A percentile compares a stretch with the other conserved stretches of the same genome.
Conservation (phyloP, 1,140 invertebrate species). For the Schlechtendalia chinensis region DNA sequence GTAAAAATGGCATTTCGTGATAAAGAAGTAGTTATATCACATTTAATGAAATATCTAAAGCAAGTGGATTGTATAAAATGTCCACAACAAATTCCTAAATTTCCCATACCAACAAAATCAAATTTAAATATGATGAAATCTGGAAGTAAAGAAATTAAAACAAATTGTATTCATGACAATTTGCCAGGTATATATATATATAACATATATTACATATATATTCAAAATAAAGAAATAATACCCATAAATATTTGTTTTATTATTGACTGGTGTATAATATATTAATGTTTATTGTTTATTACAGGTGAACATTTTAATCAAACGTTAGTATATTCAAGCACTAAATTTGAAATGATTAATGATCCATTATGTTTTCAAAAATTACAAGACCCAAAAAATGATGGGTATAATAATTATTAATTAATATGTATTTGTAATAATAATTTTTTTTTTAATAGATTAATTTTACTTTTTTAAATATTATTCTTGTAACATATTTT, state of each 20-base stretch:
- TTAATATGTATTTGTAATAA: background rate
- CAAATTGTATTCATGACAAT: slow-evolving; percentile 86
- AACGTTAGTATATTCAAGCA: background rate
- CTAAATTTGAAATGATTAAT: slow-evolving; percentile 9
- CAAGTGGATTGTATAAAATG: slow-evolving; percentile 78
- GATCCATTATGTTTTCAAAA: background rate
- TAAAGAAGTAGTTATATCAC: slow-evolving; percentile 75
- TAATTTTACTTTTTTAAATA: background rate
- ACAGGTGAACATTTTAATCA: background rate
- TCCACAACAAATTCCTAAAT: slow-evolving; percentile 68
- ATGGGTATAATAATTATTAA: background rate
- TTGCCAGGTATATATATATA: slow-evolving; percentile 82
- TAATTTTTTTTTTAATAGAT: background rate
- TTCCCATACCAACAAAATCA: slow-evolving; percentile 73
- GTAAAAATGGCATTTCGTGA: slow-evolving; percentile 80
- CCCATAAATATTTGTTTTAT: no score
- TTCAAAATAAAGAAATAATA: no score
- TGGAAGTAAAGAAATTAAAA: slow-evolving; percentile 86
- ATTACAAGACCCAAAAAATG: background rate
- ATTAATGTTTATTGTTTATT: background rate
- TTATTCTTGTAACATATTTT: background rate
- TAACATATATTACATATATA: no score
- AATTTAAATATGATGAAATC: slow-evolving; percentile 81
- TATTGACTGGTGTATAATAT: background rate
- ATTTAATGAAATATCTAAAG: slow-evolving; percentile 83